Percentiles rank a stretch among this genome's conserved stretches.
phyloP scores from a whole-genome alignment of 2,797 vertebrate genomes.

The Enoplosus armatus region DNA sequence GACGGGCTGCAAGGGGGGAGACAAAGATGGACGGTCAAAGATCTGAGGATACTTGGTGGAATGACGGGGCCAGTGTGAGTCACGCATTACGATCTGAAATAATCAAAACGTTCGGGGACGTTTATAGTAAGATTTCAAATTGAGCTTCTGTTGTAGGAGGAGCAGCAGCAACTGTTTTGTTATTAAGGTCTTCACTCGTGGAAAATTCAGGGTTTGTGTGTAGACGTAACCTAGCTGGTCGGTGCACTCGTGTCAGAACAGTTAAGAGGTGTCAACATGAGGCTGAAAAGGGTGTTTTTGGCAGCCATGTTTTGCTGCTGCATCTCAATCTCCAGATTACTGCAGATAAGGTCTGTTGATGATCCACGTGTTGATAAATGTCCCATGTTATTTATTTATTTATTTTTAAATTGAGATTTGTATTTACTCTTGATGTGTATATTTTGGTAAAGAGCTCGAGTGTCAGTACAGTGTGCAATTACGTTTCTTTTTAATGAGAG shows the following conservation, averaged over 20 bases:
- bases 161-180: not conserved
- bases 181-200: not conserved
- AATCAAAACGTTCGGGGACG: not conserved
- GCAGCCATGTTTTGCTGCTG: conserved; percentile 76
- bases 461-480: not conserved
- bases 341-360: conserved; percentile 71
- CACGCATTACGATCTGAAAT: not conserved
- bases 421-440: not conserved
- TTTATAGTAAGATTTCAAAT: not conserved
- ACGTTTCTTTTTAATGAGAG: no score
- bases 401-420: not conserved
- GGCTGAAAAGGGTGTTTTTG: conserved; percentile 60
- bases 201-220: conserved; percentile 55
- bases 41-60: conserved; percentile 46
- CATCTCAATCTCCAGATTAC: conserved; percentile 64
- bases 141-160: conserved; percentile 6
- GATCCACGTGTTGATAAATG: not conserved
- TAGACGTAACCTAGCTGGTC: conserved; percentile 17
- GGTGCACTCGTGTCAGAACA: not conserved
- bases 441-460: not conserved
- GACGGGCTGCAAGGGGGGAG: conserved; percentile 30
- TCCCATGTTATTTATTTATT: not conserved
- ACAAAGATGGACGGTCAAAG: conserved; percentile 69
- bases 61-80: conserved; percentile 58
- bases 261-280: conserved; percentile 49